Conservation (phyloP, 2,797 vertebrate species). For the Tarsius wallacei region DNA sequence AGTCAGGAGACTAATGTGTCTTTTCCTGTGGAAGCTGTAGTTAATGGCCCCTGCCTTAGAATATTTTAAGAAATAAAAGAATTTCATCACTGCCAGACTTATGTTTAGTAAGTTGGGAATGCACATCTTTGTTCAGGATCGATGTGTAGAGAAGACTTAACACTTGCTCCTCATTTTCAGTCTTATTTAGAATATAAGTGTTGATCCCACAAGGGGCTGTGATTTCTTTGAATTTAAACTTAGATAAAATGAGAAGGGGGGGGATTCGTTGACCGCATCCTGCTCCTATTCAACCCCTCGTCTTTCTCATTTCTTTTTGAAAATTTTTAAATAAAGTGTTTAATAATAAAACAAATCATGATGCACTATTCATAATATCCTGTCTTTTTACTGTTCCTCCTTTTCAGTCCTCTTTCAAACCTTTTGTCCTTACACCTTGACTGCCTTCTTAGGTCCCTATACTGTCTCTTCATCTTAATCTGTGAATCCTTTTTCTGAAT, state of each 20-base stretch:
- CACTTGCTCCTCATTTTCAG: background rate
- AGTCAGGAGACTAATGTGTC: background rate
- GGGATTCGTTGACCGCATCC: background rate
- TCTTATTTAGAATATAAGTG: background rate
- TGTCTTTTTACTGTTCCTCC: background rate
- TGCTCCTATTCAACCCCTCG: background rate
- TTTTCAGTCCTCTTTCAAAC: background rate
- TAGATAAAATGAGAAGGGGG: background rate
- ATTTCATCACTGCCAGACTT: background rate
- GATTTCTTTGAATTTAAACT: slow-evolving; percentile 22
- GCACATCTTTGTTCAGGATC: background rate
- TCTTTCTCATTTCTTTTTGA: background rate
- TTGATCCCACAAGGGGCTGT: background rate
- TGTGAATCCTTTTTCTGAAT: slow-evolving; percentile 1
- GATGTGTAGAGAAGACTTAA: background rate
- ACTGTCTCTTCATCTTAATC: background rate
- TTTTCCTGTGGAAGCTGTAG: background rate
- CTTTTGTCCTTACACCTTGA: background rate
- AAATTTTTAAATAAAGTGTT: background rate
- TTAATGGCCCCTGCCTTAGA: background rate
- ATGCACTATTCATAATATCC: background rate
- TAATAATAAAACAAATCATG: background rate
- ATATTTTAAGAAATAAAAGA: slow-evolving; percentile 39
- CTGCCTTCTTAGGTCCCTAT: background rate
- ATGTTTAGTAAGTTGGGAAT: slow-evolving; percentile 6